These are phyloP conservation scores for Hanleya hanleyi DNA, from an alignment of 2,888 invertebrate species.

Conservation along the genomic window DNA sequence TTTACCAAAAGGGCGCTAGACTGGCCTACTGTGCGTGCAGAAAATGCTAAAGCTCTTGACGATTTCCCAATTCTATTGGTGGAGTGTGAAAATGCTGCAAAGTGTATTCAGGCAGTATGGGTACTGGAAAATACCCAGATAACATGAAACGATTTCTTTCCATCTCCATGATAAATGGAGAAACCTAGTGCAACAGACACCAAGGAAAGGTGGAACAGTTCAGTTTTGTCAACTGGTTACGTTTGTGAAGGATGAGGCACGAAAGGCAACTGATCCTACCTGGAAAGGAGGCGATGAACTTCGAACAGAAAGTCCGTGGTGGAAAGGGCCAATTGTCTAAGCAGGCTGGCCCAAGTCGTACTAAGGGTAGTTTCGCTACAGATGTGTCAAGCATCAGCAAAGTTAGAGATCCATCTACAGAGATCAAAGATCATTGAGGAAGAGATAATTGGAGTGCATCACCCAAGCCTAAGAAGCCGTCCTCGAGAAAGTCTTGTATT, in stretches of 20 bases:
- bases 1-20: slow-evolving; percentile 1
- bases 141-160: not conserved
- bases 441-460: too few relatives aligned
- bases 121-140: not conserved
- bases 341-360: too few relatives aligned
- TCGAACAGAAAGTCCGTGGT: not conserved
- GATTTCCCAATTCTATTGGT: slow-evolving; percentile 27
- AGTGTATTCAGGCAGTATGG: not conserved
- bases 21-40: slow-evolving; percentile 9
- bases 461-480: too few relatives aligned
- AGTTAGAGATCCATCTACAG: too few relatives aligned
- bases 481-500: too few relatives aligned
- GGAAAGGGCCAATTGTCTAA: too few relatives aligned
- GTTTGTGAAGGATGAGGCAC: slow-evolving; percentile 14
- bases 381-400: not conserved
- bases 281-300: slow-evolving; percentile 16
- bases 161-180: not conserved
- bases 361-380: not conserved
- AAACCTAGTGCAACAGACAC: not conserved
- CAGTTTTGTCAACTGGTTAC: slow-evolving; percentile 7
- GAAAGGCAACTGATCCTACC: slow-evolving; percentile 22
- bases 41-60: slow-evolving; percentile 23
- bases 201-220: not conserved
- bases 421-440: not conserved
- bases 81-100: slow-evolving; percentile 28